These are phyloP conservation scores for Nycticorax nycticorax DNA, from an alignment of 2,113 vertebrate genomes.

Conservation along the genomic window DNA sequence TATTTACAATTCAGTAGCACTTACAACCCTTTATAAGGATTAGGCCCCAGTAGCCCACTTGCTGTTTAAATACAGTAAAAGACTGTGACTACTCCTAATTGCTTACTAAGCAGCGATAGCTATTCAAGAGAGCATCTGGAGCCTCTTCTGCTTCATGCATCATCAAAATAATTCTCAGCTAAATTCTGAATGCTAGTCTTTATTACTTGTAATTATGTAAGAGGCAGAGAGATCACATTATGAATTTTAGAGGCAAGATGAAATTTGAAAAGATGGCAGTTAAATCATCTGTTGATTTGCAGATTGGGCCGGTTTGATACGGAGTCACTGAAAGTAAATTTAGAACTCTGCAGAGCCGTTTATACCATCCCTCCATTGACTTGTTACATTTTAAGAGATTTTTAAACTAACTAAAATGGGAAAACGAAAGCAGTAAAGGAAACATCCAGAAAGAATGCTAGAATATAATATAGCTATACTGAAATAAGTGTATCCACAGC, in stretches of 20 bases:
- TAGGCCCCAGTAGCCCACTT: constrained; percentile 31
- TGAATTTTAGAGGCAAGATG: not conserved
- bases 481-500: not conserved
- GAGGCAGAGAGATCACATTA: constrained; percentile 13
- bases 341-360: not conserved
- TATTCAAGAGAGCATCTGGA: constrained; percentile 54
- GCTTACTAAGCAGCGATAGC: constrained; percentile 10
- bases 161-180: constrained; percentile 41
- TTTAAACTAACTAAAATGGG: not conserved
- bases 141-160: constrained; percentile 44
- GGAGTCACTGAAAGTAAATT: not conserved
- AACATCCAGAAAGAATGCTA: not conserved
- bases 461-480: not conserved
- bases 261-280: not conserved
- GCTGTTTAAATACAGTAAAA: constrained; percentile 16
- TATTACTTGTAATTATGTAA: constrained; percentile 42
- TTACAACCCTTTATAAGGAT: not conserved
- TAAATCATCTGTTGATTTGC: constrained; percentile 23
- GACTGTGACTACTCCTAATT: constrained; percentile 23
- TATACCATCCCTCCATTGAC: not conserved
- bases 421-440: not conserved
- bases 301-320: not conserved
- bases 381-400: not conserved
- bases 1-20: not conserved
- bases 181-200: constrained; percentile 17